These are phyloP conservation scores for Bhutanitis thaidina DNA, from an alignment of 2,888 invertebrate species.

Conservation along the genomic window DNA sequence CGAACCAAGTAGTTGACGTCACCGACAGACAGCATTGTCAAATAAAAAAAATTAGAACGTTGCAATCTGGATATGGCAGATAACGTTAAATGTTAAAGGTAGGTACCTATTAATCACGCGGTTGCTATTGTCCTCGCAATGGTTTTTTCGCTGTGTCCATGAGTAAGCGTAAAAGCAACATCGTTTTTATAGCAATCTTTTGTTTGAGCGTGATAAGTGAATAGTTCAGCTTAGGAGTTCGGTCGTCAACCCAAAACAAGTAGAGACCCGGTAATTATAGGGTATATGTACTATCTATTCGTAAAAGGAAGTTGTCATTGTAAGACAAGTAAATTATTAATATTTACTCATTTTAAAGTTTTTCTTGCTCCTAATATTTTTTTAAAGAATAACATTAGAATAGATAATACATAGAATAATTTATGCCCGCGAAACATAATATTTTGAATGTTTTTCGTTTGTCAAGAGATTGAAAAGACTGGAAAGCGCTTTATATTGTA, in stretches of 20 bases:
- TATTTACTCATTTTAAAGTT: too few relatives aligned
- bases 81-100: conserved; percentile 46
- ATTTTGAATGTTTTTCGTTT: too few relatives aligned
- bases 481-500: too few relatives aligned
- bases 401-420: too few relatives aligned
- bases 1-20: not conserved
- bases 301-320: not conserved
- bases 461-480: too few relatives aligned
- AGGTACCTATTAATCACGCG: conserved; percentile 65
- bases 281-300: conserved; percentile 31
- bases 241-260: conserved; percentile 56
- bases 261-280: conserved; percentile 54
- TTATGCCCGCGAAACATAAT: too few relatives aligned
- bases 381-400: too few relatives aligned
- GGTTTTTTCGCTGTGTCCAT: conserved; percentile 37
- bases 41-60: conserved; percentile 17
- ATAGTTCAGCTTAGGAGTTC: conserved; percentile 54
- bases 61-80: conserved; percentile 19
- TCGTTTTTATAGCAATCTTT: conserved; percentile 45
- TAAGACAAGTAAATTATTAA: conserved; percentile 29
- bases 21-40: conserved; percentile 5
- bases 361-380: too few relatives aligned
- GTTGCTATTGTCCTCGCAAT: conserved; percentile 59
- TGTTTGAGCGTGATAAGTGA: conserved; percentile 73
- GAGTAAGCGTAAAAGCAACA: conserved; percentile 61